Evolutionary conservation across 2,888 invertebrate species (phyloP).

Genomic region (Noctua comes): DNA sequence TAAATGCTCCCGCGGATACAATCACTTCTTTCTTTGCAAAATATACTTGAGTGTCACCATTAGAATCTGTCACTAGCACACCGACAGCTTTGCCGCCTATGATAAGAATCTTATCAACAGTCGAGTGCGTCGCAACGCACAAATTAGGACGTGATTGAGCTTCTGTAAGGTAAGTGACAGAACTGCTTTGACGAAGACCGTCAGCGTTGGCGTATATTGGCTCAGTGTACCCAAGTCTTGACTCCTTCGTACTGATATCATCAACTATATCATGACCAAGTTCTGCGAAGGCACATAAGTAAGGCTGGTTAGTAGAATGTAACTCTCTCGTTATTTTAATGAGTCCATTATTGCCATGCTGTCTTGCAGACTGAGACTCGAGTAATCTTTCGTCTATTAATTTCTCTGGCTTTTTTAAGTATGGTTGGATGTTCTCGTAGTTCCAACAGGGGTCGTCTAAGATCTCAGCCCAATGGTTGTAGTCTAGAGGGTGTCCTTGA

Average conservation of each 20-base stretch:
- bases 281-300: constrained; percentile 44
- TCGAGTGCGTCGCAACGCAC: constrained; percentile 61
- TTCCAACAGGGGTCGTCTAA: constrained; percentile 43
- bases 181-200: constrained; percentile 66
- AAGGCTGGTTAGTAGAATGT: constrained; percentile 1
- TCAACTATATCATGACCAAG: constrained; percentile 45
- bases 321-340: constrained; percentile 54
- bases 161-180: constrained; percentile 62
- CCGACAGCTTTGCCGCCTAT: constrained; percentile 66
- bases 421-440: constrained; percentile 38
- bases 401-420: constrained; percentile 53
- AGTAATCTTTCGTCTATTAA: constrained; percentile 40
- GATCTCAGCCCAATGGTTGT: constrained; percentile 37
- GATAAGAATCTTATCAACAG: constrained; percentile 68
- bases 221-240: constrained; percentile 61
- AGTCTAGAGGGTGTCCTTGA: constrained; percentile 27
- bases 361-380: constrained; percentile 21
- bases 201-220: constrained; percentile 62
- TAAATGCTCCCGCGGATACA: constrained; percentile 71
- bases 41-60: constrained; percentile 52
- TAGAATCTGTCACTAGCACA: constrained; percentile 55
- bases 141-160: constrained; percentile 65
- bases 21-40: constrained; percentile 69
- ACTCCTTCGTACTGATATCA: constrained; percentile 64
- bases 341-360: constrained; percentile 59